phyloP scores from a whole-genome alignment of 2,113 vertebrate species.

The Phrynosoma blainvillii region DNA sequence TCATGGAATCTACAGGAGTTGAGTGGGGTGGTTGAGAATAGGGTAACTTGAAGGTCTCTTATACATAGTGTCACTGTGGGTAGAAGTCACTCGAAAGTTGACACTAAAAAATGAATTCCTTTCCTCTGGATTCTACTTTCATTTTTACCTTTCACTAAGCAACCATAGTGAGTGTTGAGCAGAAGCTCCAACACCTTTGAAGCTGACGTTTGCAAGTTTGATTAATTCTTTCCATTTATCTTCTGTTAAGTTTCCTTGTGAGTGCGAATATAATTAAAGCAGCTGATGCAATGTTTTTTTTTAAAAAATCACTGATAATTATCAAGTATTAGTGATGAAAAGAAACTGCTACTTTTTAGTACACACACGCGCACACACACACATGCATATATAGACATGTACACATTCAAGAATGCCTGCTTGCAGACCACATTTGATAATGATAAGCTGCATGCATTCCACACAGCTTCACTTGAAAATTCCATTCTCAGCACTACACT shows the following conservation, averaged over 20 bases:
- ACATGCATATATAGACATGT: background rate
- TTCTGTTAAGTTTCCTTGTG: conserved; percentile 15
- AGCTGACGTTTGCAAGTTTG: conserved; percentile 12
- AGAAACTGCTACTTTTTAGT: conserved; percentile 44
- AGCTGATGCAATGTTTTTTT: background rate
- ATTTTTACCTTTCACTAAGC: background rate
- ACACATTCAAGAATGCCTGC: no score
- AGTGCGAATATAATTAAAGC: conserved; percentile 33
- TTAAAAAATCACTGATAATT: conserved; percentile 10
- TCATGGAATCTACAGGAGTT: no score
- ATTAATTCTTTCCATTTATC: conserved; percentile 18
- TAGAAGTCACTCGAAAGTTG: no score
- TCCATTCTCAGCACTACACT: background rate
- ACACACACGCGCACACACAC: background rate
- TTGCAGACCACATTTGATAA: background rate
- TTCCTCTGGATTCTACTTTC: background rate
- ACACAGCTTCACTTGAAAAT: background rate
- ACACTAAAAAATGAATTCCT: background rate
- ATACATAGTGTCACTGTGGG: no score
- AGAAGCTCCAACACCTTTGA: background rate
- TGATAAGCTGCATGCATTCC: no score
- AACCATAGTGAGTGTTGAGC: background rate
- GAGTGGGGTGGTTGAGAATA: no score
- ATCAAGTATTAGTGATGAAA: conserved; percentile 39
- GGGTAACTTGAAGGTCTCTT: no score